Conservation (phyloP, 1,140 invertebrate species). For the Drosophila pseudoananassae region DNA sequence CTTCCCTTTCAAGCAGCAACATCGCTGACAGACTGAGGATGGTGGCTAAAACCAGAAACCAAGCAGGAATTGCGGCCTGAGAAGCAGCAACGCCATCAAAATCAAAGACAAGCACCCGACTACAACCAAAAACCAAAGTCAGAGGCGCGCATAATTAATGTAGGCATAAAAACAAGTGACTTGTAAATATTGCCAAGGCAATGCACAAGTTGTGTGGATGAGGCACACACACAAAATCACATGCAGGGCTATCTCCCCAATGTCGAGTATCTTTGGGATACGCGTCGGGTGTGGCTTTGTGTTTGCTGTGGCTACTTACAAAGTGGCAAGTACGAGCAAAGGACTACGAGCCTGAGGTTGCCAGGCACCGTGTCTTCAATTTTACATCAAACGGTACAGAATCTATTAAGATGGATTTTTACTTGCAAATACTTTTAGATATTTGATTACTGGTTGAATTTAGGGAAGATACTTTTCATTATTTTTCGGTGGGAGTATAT, state of each 20-base stretch:
- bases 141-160: conserved; percentile 81
- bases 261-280: conserved; percentile 31
- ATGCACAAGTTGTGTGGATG: conserved; percentile 32
- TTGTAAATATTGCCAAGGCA: conserved; percentile 80
- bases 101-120: conserved; percentile 63
- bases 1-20: conserved; percentile 14
- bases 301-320: conserved; percentile 62
- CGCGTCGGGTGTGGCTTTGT: conserved; percentile 21
- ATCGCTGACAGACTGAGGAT: conserved; percentile 30
- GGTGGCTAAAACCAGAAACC: conserved; percentile 59
- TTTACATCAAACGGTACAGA: not conserved
- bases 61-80: conserved; percentile 65
- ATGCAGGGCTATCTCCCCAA: conserved; percentile 13
- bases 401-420: not conserved
- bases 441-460: not conserved
- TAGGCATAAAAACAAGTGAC: conserved; percentile 83
- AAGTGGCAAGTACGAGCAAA: conserved; percentile 54
- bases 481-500: not conserved
- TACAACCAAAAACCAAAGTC: conserved; percentile 68
- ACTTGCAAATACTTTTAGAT: not conserved
- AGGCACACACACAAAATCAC: conserved; percentile 3
- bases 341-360: conserved; percentile 30
- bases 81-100: conserved; percentile 60
- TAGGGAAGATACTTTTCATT: not conserved
- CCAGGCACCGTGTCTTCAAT: conserved; percentile 7